These are phyloP conservation scores for Archips crataeganus DNA, from an alignment of 2,888 invertebrate genomes.

Conservation along the genomic window DNA sequence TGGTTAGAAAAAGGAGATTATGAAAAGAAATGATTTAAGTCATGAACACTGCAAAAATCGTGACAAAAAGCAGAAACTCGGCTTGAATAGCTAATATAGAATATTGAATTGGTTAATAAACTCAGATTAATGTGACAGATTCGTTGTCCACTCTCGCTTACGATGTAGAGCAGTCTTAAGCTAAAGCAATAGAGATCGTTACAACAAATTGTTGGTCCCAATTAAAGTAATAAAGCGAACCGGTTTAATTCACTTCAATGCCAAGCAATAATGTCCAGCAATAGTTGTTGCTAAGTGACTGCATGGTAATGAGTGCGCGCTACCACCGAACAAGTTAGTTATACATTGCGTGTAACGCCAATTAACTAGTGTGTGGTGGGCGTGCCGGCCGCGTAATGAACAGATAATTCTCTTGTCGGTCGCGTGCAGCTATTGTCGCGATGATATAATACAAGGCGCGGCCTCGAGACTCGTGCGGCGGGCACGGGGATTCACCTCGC, in stretches of 20 bases:
- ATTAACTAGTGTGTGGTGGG: neutral
- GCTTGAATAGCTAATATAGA: too few relatives aligned
- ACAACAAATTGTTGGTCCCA: conserved; percentile 9
- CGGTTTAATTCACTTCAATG: conserved; percentile 9
- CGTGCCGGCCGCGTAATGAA: neutral
- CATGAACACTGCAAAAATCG: too few relatives aligned
- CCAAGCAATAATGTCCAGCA: neutral
- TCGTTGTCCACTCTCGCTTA: neutral
- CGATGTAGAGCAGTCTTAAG: conserved; percentile 2
- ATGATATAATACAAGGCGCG: neutral
- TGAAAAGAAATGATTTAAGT: too few relatives aligned
- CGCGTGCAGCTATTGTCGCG: neutral
- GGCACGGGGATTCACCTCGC: conserved; percentile 10
- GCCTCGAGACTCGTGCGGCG: conserved; percentile 8
- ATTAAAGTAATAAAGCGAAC: conserved; percentile 20
- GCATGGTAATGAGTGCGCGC: neutral
- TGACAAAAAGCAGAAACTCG: too few relatives aligned
- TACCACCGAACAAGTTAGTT: neutral
- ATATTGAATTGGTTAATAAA: too few relatives aligned
- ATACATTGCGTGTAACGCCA: neutral
- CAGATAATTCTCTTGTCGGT: neutral
- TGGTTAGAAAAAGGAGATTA: too few relatives aligned
- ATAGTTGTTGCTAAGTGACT: conserved; percentile 1
- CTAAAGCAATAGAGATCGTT: conserved; percentile 3
- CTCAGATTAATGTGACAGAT: too few relatives aligned